These are phyloP conservation scores for Brachynemurus nebulosus DNA, from an alignment of 2,888 invertebrate species.

Conservation along the genomic window DNA sequence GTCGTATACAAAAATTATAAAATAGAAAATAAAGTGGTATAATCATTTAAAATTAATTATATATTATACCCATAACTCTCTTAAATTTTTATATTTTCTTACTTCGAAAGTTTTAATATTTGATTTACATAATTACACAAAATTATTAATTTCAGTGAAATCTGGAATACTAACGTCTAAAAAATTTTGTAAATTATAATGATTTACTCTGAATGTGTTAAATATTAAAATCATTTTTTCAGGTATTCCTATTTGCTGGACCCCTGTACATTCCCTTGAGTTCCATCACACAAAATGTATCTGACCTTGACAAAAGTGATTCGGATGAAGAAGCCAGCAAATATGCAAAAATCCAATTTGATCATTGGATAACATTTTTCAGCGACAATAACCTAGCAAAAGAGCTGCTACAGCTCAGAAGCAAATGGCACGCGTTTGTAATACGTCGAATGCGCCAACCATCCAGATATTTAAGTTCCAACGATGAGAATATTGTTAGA, in stretches of 20 bases:
- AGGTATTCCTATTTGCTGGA: conserved; percentile 1
- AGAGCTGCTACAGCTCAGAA: neutral
- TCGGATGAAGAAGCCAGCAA: neutral
- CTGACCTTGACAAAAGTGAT: conserved; percentile 3
- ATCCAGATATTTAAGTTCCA: neutral
- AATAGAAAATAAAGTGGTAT: too few species aligned
- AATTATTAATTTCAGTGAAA: too few species aligned
- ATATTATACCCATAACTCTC: too few species aligned
- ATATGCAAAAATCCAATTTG: neutral
- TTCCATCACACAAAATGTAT: neutral
- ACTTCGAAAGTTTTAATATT: too few species aligned
- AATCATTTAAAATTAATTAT: too few species aligned
- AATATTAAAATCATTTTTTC: too few species aligned
- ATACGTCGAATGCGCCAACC: conserved; percentile 3
- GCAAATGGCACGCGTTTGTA: conserved; percentile 2
- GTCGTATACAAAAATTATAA: too few species aligned
- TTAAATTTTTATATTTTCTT: too few species aligned
- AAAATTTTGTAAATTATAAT: too few species aligned
- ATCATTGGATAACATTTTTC: neutral
- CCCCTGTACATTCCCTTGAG: neutral
- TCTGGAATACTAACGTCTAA: too few species aligned
- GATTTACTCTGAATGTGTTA: too few species aligned
- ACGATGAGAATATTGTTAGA: neutral
- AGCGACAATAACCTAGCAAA: neutral
- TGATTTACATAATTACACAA: too few species aligned